Evolutionary conservation across 2,113 vertebrate genomes (phyloP).

Genomic region (Callithrix jacchus): DNA sequence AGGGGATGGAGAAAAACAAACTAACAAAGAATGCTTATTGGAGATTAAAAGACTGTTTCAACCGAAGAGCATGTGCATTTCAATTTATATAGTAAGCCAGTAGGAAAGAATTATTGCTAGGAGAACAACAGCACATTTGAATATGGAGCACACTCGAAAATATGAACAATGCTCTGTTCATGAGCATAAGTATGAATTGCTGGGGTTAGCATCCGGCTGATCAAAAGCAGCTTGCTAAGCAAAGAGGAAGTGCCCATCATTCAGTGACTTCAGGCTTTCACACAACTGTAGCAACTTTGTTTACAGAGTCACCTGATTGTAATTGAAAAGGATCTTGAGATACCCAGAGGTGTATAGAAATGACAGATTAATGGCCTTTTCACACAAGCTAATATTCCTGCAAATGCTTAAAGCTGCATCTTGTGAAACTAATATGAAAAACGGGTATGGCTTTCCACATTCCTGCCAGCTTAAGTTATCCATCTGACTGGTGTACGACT

Average conservation of each 20-base stretch:
- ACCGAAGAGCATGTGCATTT: not conserved
- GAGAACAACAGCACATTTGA: not conserved
- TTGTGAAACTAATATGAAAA: not conserved
- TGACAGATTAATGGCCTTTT: constrained; percentile 2
- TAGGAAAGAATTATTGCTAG: constrained; percentile 3
- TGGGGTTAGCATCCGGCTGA: too few species aligned
- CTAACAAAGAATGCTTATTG: not conserved
- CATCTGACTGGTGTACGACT: not conserved
- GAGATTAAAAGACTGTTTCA: constrained; percentile 54
- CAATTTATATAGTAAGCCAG: not conserved
- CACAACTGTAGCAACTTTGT: not conserved
- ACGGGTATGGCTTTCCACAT: rapidly evolving
- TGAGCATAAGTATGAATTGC: not conserved
- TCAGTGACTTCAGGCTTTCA: not conserved
- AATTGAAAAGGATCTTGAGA: constrained; percentile 4
- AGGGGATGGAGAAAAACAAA: constrained; percentile 39
- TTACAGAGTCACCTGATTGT: constrained; percentile 17
- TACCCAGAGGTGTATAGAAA: not conserved
- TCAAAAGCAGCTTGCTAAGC: not conserved
- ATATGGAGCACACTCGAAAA: not conserved
- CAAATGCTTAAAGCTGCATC: constrained; percentile 6
- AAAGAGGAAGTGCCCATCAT: not conserved
- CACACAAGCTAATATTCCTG: not conserved
- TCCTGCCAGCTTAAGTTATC: not conserved
- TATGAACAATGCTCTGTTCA: not conserved